Evolutionary conservation across 2,113 vertebrate genomes (phyloP).

Genomic region (Rhea americana): DNA sequence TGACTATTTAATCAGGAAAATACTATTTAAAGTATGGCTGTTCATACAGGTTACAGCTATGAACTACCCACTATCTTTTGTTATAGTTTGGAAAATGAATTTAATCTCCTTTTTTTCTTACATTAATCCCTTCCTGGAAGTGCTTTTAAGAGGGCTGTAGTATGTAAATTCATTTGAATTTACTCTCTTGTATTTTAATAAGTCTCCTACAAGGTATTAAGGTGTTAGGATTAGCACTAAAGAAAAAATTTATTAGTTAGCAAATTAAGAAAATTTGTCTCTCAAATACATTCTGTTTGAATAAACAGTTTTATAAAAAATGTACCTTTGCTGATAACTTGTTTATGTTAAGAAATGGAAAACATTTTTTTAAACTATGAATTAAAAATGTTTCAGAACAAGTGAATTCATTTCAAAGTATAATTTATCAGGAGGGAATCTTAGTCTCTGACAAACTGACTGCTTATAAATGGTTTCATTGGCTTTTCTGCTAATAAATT

Average conservation of each 20-base stretch:
- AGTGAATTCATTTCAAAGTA: not conserved
- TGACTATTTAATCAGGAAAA: not conserved
- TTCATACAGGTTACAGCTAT: not conserved
- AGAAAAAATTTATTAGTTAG: not conserved
- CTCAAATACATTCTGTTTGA: not conserved
- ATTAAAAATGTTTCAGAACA: conserved; percentile 36
- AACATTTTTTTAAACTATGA: not conserved
- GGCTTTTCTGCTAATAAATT: not conserved
- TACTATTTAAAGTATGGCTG: not conserved
- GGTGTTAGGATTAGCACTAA: not conserved
- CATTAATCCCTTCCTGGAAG: not conserved
- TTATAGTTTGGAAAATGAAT: not conserved
- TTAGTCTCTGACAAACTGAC: not conserved
- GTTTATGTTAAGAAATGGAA: not conserved
- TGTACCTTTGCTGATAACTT: not conserved
- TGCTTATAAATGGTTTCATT: not conserved
- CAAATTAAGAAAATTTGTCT: not conserved
- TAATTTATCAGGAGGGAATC: not conserved
- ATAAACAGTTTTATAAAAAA: not conserved
- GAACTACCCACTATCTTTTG: not conserved
- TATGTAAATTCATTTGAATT: conserved; percentile 6
- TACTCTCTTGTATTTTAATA: conserved; percentile 24
- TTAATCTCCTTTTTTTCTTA: not conserved
- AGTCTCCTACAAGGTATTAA: not conserved
- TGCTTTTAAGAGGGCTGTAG: not conserved